Evolutionary conservation across 2,797 vertebrate genomes (phyloP).

Genomic region (Meriones psammophilus): DNA sequence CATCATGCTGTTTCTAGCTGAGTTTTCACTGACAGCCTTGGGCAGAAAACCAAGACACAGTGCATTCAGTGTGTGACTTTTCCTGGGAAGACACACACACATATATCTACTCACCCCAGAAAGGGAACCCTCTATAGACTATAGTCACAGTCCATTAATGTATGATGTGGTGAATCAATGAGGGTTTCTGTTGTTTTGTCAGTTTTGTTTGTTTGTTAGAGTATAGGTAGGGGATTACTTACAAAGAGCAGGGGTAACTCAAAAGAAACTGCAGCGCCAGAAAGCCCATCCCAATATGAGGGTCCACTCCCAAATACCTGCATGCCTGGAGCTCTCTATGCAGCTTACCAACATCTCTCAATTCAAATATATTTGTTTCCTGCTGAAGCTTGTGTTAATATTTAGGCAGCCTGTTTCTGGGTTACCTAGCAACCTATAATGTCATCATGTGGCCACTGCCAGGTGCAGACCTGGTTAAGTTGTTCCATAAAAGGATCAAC

Average conservation of each 20-base stretch:
- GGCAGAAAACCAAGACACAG: background rate
- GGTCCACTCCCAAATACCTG: background rate
- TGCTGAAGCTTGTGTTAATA: background rate
- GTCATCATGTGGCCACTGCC: too few species aligned
- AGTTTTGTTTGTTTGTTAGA: background rate
- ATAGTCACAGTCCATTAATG: background rate
- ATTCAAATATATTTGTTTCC: background rate
- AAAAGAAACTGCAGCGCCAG: background rate
- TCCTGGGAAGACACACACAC: background rate
- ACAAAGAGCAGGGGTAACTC: background rate
- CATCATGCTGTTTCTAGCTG: background rate
- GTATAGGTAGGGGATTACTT: background rate
- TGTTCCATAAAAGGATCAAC: too few species aligned
- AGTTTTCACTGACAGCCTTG: background rate
- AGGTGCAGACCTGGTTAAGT: too few species aligned
- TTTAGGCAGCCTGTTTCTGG: too few species aligned
- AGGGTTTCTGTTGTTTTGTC: background rate
- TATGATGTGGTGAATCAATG: background rate
- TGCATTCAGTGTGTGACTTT: background rate
- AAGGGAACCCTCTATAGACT: background rate
- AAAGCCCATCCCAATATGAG: background rate
- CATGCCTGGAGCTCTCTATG: background rate
- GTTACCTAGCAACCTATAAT: too few species aligned
- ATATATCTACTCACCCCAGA: background rate
- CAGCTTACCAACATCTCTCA: background rate